Evolutionary conservation across 2,888 invertebrate genomes (phyloP).

Genomic region (Drosophila anomelani): DNA sequence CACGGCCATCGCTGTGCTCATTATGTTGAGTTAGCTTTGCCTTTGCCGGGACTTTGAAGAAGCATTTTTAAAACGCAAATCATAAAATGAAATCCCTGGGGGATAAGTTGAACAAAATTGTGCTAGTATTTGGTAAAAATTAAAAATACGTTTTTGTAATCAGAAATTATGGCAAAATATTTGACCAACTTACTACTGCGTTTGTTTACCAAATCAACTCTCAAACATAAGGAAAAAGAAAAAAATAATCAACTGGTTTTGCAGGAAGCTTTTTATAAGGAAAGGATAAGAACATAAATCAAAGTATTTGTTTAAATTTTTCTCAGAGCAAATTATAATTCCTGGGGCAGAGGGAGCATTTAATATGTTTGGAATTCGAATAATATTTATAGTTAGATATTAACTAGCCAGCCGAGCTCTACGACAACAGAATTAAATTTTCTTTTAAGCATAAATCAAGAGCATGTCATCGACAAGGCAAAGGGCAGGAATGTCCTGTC

Average conservation of each 20-base stretch:
- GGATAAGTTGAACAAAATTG: not conserved
- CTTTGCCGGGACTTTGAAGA: conserved; percentile 3
- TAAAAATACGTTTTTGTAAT: too few relatives aligned
- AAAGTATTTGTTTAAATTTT: not conserved
- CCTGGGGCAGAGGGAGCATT: not conserved
- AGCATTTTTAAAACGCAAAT: not conserved
- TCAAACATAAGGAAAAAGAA: not conserved
- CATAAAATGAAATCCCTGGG: not conserved
- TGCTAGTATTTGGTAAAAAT: not conserved
- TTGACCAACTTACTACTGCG: not conserved
- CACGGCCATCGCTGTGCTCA: conserved; percentile 50
- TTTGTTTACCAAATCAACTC: not conserved
- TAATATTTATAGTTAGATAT: conserved; percentile 23
- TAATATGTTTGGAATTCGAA: conserved; percentile 22
- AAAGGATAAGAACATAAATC: too few relatives aligned
- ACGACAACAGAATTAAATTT: conserved; percentile 16
- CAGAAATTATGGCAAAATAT: not conserved
- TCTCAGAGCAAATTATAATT: not conserved
- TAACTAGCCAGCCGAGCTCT: not conserved
- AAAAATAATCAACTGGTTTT: not conserved
- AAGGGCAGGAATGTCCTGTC: conserved; percentile 15
- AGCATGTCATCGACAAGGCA: conserved; percentile 18
- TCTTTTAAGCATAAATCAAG: conserved; percentile 38
- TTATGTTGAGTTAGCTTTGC: conserved; percentile 62
- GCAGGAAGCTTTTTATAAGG: too few relatives aligned